Conservation (phyloP, 2,797 vertebrate genomes). For the Loris lydekkerianus region DNA sequence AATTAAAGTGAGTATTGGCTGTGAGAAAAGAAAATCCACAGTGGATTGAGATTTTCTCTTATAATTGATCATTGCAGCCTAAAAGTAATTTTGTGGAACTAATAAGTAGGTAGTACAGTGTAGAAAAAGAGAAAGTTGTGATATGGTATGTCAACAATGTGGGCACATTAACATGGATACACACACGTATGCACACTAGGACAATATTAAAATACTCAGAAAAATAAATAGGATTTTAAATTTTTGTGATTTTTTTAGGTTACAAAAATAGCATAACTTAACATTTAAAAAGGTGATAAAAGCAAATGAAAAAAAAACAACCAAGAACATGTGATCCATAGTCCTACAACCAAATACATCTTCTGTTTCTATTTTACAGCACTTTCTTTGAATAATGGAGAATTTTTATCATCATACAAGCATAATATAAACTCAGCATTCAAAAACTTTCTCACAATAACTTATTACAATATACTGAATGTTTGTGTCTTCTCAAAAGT, state of each 20-base stretch:
- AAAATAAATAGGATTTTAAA: conserved; percentile 48
- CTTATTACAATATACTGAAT: neutral
- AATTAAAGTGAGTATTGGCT: neutral
- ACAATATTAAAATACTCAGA: neutral
- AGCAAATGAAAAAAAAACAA: neutral
- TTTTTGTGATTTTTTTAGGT: conserved; percentile 46
- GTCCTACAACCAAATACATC: neutral
- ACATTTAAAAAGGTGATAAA: conserved; percentile 14
- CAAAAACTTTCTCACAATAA: neutral
- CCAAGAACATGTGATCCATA: neutral
- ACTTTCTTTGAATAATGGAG: conserved; percentile 60
- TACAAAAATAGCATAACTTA: conserved; percentile 6
- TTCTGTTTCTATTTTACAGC: conserved; percentile 59
- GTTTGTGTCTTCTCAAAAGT: neutral
- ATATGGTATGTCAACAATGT: neutral
- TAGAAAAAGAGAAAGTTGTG: neutral
- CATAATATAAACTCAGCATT: conserved; percentile 38
- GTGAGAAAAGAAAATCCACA: conserved; percentile 36
- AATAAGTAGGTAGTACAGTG: neutral
- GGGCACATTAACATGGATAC: neutral
- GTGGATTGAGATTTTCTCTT: neutral
- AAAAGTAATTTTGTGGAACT: neutral
- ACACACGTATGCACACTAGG: neutral
- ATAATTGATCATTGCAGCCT: neutral
- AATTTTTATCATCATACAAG: neutral